Percentiles rank a stretch among this genome's conserved stretches.
These are phyloP conservation scores for Apogon hyalosoma DNA, from an alignment of 2,797 vertebrate genomes.

Conservation along the genomic window DNA sequence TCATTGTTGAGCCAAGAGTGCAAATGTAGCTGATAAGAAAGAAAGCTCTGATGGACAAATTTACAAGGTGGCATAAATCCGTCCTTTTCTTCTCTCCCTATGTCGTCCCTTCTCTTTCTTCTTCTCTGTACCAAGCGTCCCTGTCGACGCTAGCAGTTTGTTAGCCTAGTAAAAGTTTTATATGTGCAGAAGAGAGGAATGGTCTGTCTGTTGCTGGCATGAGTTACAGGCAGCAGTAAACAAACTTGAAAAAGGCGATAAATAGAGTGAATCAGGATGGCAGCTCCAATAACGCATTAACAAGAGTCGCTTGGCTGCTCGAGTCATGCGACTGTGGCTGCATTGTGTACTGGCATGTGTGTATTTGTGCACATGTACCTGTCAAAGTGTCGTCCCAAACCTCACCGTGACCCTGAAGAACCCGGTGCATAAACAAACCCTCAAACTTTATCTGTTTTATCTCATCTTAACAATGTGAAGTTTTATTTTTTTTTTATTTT, in stretches of 20 bases:
- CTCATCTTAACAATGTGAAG: not conserved
- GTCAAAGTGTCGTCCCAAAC: not conserved
- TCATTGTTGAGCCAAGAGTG: constrained; percentile 36
- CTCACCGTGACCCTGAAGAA: constrained; percentile 2
- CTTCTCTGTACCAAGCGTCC: constrained; percentile 28
- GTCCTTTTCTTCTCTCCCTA: constrained; percentile 52
- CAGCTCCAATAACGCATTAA: constrained; percentile 73
- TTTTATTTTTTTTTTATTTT: constrained; percentile 1
- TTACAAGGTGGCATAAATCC: constrained; percentile 77
- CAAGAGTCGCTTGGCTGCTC: constrained; percentile 43
- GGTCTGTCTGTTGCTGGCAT: constrained; percentile 71
- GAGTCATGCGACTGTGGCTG: constrained; percentile 23
- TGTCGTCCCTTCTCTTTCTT: constrained; percentile 11
- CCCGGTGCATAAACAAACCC: not conserved
- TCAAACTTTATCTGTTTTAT: not conserved
- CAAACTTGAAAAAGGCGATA: constrained; percentile 77
- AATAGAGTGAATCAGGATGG: constrained; percentile 72
- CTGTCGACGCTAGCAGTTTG: constrained; percentile 74
- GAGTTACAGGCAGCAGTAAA: constrained; percentile 80
- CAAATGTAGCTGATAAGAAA: constrained; percentile 54
- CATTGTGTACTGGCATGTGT: not conserved
- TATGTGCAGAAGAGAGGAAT: constrained; percentile 73
- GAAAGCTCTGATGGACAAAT: constrained; percentile 72
- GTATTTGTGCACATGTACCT: not conserved
- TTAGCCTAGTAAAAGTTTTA: constrained; percentile 84